Evolutionary conservation across 2,888 invertebrate species (phyloP).

Genomic region (Atrina japonica): DNA sequence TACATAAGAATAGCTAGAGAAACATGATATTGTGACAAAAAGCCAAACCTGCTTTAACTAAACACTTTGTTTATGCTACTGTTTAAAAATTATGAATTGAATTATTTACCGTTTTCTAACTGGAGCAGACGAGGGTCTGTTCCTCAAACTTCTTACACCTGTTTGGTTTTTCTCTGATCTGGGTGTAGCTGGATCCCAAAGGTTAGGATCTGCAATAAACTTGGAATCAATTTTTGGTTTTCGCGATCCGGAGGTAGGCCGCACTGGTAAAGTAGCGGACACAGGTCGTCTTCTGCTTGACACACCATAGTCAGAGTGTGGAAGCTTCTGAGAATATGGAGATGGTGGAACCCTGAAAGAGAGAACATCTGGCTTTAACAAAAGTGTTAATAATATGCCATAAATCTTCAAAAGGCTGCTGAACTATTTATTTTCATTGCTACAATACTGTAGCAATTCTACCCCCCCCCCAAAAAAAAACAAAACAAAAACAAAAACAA

Average conservation of each 20-base stretch:
- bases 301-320: constrained; percentile 68
- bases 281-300: constrained; percentile 63
- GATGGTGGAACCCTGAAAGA: constrained; percentile 61
- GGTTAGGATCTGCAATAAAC: constrained; percentile 75
- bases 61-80: too few species aligned
- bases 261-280: constrained; percentile 61
- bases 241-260: constrained; percentile 43
- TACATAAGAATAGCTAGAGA: too few species aligned
- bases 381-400: not conserved
- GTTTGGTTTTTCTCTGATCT: constrained; percentile 35
- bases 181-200: constrained; percentile 78
- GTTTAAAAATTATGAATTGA: too few species aligned
- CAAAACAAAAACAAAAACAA: too few species aligned
- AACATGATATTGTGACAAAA: too few species aligned
- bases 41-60: too few species aligned
- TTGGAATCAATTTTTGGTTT: constrained; percentile 78
- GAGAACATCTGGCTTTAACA: not conserved
- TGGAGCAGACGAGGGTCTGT: constrained; percentile 76
- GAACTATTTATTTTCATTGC: too few species aligned
- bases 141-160: constrained; percentile 16
- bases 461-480: too few species aligned
- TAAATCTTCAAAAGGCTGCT: too few species aligned
- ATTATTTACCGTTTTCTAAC: constrained; percentile 64
- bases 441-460: too few species aligned
- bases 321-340: constrained; percentile 75